A percentile compares a stretch with the other conserved stretches of the same genome.
Conservation (phyloP, 35 echinoderm and acorn worm species). For the Diadema setosum region DNA sequence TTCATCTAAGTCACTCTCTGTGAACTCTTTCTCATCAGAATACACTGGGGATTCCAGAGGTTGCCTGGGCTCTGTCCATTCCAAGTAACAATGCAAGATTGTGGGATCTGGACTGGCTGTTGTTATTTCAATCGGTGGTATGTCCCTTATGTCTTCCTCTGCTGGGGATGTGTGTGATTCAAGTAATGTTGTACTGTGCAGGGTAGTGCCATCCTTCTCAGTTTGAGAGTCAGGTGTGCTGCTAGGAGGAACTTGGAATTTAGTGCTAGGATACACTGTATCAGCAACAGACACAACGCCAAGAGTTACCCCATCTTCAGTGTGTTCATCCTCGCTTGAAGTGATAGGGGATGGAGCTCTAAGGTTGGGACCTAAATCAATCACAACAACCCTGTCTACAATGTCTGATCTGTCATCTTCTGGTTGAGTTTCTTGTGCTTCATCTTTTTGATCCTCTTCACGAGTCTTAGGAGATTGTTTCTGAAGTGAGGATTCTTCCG, state of each 20-base stretch:
- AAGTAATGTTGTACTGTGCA: neutral
- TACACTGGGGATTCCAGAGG: neutral
- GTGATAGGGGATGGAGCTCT: neutral
- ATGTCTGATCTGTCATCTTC: neutral
- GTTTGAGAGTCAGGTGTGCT: too few species aligned
- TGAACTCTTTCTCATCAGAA: neutral
- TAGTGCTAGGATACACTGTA: neutral
- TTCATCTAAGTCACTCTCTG: conserved; percentile 37
- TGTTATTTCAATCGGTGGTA: neutral
- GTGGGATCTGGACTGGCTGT: neutral
- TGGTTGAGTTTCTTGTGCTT: neutral
- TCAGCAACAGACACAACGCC: neutral
- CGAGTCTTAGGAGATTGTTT: neutral
- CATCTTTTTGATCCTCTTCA: neutral
- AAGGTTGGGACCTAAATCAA: neutral
- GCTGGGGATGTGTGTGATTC: neutral
- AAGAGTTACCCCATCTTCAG: neutral
- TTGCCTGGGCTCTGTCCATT: neutral
- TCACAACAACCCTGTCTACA: neutral
- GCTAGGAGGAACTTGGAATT: neutral
- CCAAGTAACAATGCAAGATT: neutral
- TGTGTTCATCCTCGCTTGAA: conserved; percentile 22
- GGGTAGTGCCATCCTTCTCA: too few species aligned
- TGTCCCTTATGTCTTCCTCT: neutral
- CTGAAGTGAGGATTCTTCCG: neutral